Conservation (phyloP, 1,140 invertebrate genomes). For the Samia ricini region DNA sequence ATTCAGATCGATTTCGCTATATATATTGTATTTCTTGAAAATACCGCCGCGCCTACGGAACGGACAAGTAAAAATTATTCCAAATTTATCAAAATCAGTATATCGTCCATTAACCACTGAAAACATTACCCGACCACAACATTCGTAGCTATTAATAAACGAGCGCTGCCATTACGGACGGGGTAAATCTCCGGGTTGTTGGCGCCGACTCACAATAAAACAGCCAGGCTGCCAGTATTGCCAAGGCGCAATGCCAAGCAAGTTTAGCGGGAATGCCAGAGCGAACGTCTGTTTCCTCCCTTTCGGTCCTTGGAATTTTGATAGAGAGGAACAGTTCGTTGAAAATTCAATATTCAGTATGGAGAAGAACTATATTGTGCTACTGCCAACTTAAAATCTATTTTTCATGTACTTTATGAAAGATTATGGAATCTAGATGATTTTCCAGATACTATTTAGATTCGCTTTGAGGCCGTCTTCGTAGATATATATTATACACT, state of each 20-base stretch:
- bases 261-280: constrained; percentile 22
- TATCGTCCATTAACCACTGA: constrained; percentile 33
- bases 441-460: too few species aligned
- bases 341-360: not conserved
- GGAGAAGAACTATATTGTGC: too few species aligned
- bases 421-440: not conserved
- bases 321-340: not conserved
- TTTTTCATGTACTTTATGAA: not conserved
- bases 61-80: constrained; percentile 19
- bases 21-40: not conserved
- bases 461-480: too few species aligned
- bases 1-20: not conserved
- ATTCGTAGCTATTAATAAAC: constrained; percentile 43
- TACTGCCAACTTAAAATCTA: constrained; percentile 1
- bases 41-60: too few species aligned
- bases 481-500: too few species aligned
- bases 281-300: not conserved
- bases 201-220: constrained; percentile 40
- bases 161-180: constrained; percentile 35
- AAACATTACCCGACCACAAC: constrained; percentile 37
- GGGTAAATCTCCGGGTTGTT: constrained; percentile 41
- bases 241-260: constrained; percentile 45
- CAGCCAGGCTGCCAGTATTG: constrained; percentile 29
- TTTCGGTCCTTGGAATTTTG: constrained; percentile 1
- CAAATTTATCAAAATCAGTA: constrained; percentile 33